Base-by-base conservation (phyloP, 2,113 vertebrate species). In the Poecilia latipinna region DNA sequence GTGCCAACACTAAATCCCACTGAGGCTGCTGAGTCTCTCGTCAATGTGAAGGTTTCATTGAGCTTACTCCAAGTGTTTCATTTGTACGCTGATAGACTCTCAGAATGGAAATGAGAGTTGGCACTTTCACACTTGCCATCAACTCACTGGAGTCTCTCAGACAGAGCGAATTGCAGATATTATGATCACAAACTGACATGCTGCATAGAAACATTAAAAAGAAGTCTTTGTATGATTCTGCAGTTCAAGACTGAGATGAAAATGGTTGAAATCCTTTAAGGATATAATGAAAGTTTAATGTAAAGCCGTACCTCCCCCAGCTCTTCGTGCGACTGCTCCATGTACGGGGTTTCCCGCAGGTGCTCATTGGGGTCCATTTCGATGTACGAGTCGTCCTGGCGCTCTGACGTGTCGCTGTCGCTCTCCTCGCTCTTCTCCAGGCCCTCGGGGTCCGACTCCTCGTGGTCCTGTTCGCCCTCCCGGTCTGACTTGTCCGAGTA, bases 401-500 rank as follows among this genome's bases (percentile, higher is more conserved):
- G 94, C 87, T 99, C 98, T 0, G 98, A 99, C 0, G 97, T 98
- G 87, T 99, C 98, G 0, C 96, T 97, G 72, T 99, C 98, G 0
- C 97, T 98, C 90, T 99, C 98, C 88, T 99, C 97, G 0, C 97
- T 98, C 92, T 98, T 98, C 67, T 96, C 97, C 90, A 97, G n/a
- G 12, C 94, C 96, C 42, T 99, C 97, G 0, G 97, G 96, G 86
- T 99, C 98, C 1, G 97, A 99, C 61, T 99, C 98, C 80, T 99
- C 97, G 0, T 96, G 97, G 73, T 98, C 97, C 70, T 94, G 97
- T 78, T 99, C 98, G 13, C 97, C 97, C 89, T 98, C 97, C 75
- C 97, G 94, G 93, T 99, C 98, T 0, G 98, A 99, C 85, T 98
- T 98, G 93, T 99, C 98, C 1, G 97, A 99, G 91, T 98, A 99